Conservation (phyloP, 2,797 vertebrate species). For the Xenops minutus region DNA sequence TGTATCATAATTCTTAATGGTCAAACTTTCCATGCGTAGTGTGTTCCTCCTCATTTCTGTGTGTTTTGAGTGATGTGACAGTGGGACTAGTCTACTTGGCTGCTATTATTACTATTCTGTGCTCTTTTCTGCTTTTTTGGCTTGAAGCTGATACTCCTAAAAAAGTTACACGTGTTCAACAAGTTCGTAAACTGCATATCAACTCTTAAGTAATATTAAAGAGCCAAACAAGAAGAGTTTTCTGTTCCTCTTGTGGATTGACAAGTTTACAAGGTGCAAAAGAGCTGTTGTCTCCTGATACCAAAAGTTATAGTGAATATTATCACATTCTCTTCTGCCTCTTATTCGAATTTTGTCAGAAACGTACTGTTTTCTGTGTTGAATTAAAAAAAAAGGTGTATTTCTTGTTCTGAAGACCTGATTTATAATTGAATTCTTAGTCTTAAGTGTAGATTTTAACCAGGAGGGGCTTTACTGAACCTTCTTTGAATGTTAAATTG, state of each 20-base stretch:
- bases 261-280: neutral
- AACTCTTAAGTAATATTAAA: neutral
- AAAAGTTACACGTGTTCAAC: neutral
- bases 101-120: fast-evolving
- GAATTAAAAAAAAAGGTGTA: fast-evolving
- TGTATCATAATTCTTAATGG: neutral
- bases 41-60: neutral
- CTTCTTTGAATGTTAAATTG: neutral
- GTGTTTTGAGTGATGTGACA: neutral
- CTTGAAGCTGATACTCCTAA: neutral
- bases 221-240: neutral
- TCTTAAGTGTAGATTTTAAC: neutral
- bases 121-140: neutral
- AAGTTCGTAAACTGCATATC: neutral
- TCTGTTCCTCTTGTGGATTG: neutral
- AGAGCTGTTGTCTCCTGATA: neutral
- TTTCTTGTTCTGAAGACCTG: neutral
- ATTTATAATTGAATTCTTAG: neutral
- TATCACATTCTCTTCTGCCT: neutral
- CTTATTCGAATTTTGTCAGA: neutral
- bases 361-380: neutral
- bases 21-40: neutral
- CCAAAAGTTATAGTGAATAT: neutral
- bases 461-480: neutral
- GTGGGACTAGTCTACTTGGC: neutral